Evolutionary conservation across 2,888 invertebrate species (phyloP), one percentile per base, ranked within the genome.

Genomic region (Eupithecia tripunctaria): DNA sequence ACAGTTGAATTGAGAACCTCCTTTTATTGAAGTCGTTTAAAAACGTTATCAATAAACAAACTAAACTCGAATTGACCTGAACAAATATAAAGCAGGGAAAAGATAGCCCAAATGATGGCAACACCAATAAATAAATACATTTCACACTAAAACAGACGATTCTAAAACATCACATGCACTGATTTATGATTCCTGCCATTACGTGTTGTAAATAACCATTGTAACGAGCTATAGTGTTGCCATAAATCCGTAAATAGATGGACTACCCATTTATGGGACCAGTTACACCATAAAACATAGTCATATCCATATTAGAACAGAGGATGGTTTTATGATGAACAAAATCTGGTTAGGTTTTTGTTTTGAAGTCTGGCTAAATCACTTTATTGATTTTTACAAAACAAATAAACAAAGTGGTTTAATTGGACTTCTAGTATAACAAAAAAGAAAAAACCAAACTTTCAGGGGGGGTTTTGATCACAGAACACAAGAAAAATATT

Each of bases 131-230:
- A 29, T 29, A 60, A 29, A 60, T 27, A 51, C 56, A 60, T 29
- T 29, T 60, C 29, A 60, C 29, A 60, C 18, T 8, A 29, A 29
- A 60, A 60, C 60, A 60, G 60, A 29, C 29, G 18, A 29, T 25
- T 25, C 25, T 4, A 56, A 25, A 25, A 51, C 51, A 51, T 51
- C 51, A 56, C 25, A 18, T 29, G 29, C 60, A 60, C 29, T 60
- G 60, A 60, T 60, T 60, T 60, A 29, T 60, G 27, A 60, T 29
- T 60, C 60, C 60, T 29, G 60, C 60, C 29, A 60, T 60, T 12
- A 60, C 29, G 18, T 60, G 60, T 7, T 29, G 29, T 29, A 60
- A 60, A 60, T 60, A 60, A 18, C 60, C 18, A 60, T 56, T 56
- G 29, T 60, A 60, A 29, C 29, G 18, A 29, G 27, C 60, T 60